Evolutionary conservation across 2,888 invertebrate species (phyloP), one percentile per base, ranked within the genome.

Genomic region (Erebia palarica): DNA sequence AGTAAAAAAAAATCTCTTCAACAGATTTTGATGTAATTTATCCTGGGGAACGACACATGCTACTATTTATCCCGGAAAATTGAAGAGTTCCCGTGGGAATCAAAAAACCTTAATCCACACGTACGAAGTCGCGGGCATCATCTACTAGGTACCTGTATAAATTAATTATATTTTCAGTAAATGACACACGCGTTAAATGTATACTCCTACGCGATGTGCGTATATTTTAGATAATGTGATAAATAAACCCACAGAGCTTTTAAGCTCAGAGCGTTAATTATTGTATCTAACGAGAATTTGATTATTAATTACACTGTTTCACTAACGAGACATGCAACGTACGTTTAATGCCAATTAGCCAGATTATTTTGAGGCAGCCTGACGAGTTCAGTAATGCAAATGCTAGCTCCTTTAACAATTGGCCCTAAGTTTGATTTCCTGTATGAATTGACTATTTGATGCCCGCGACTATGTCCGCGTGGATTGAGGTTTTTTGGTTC

Each of bases 311-410:
- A 63, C 21, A 3, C 63, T 61, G 61, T 44, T 44, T 18, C 47
- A 63, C 63, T 63, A 63, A 49, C 47, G 63, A 63, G 63, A 47
- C 63, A 63, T 63, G 63, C 63, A 49, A 63, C 49, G 47, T 14
- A 18, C 21, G 21, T 63, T 47, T 49, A 63, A 27, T n/a, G 49
- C 63, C 63, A 63, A 63, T 63, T 63, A 63, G 49, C 21, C 49
- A 49, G 49, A 63, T 18, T 44, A 61, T 61, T 61, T 63, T 21
- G 47, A 21, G 49, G 10, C 44, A 63, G 47, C 21, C 16, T 47
- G 21, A 61, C 16, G 13, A 61, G 18, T 61, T 47, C 61, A 49
- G 21, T 10, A 49, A 21, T 63, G 21, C 14, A 4, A 49, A 11
- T 53, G 16, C 18, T 53, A 3, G 60, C 44, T 16, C 47, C 18